Evolutionary conservation across 2,888 invertebrate species (phyloP).

Genomic region (Diogma glabrata): DNA sequence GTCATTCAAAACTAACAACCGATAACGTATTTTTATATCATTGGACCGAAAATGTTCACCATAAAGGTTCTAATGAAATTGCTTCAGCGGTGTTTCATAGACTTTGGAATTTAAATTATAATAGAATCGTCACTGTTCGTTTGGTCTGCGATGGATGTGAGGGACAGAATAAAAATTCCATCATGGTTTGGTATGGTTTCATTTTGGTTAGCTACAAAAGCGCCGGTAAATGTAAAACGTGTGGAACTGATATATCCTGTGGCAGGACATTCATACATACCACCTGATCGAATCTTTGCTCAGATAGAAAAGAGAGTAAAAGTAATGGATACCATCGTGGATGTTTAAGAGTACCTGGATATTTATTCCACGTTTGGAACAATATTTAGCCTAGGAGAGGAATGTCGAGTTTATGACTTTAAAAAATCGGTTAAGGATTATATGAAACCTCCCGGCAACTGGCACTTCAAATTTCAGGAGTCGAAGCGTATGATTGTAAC

Average conservation of each 20-base stretch:
- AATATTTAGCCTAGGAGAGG: constrained; percentile 7
- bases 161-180: constrained; percentile 26
- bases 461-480: neutral
- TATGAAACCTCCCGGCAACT: neutral
- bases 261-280: constrained; percentile 24
- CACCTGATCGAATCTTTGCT: too few species aligned
- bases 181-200: constrained; percentile 21
- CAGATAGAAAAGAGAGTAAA: constrained; percentile 22
- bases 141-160: constrained; percentile 26
- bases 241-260: constrained; percentile 23
- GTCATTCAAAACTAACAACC: neutral
- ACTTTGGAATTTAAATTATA: neutral
- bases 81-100: constrained; percentile 23
- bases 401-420: neutral
- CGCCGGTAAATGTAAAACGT: constrained; percentile 19
- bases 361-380: constrained; percentile 12
- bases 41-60: constrained; percentile 20
- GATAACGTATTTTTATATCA: neutral
- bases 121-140: constrained; percentile 18
- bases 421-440: neutral
- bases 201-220: constrained; percentile 19
- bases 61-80: constrained; percentile 27
- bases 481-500: too few species aligned
- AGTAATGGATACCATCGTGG: constrained; percentile 18
- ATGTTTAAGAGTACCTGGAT: constrained; percentile 20